Percentiles rank a stretch among this genome's conserved stretches.
Evolutionary conservation across 2,888 invertebrate species (phyloP).

Genomic region (Calliopum simillimum): DNA sequence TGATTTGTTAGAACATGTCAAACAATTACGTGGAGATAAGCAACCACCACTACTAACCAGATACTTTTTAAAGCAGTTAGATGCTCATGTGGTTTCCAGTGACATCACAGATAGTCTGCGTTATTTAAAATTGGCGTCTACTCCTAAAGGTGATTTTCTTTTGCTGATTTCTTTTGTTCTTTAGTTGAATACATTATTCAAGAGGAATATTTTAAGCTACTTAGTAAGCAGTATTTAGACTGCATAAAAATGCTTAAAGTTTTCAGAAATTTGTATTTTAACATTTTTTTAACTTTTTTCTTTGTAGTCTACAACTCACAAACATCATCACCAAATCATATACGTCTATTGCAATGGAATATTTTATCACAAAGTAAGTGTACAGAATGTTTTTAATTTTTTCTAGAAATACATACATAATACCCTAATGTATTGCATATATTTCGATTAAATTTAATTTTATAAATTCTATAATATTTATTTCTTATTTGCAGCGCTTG

Average conservation of each 20-base stretch:
- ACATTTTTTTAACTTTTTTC: slow-evolving; percentile 31
- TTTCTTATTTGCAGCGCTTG: slow-evolving; percentile 71
- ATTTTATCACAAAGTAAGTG: slow-evolving; percentile 76
- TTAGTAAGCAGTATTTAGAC: no score
- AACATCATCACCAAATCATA: slow-evolving; percentile 66
- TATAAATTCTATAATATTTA: slow-evolving; percentile 24
- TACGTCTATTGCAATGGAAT: slow-evolving; percentile 79
- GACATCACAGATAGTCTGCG: slow-evolving; percentile 64
- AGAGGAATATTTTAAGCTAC: no score
- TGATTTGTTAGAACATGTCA: slow-evolving; percentile 71
- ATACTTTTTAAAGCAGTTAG: slow-evolving; percentile 59
- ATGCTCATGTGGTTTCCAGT: slow-evolving; percentile 48
- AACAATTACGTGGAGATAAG: slow-evolving; percentile 66
- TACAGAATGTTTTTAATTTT: slow-evolving; percentile 36
- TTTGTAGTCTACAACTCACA: slow-evolving; percentile 69
- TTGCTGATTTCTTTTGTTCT: not conserved
- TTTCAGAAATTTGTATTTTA: slow-evolving; percentile 1
- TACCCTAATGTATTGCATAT: not conserved
- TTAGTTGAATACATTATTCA: not conserved
- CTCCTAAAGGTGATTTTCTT: slow-evolving; percentile 66
- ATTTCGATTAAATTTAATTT: slow-evolving; percentile 20
- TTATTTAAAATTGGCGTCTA: slow-evolving; percentile 67
- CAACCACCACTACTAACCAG: slow-evolving; percentile 68
- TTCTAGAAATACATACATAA: slow-evolving; percentile 5
- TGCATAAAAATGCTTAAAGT: no score